These are phyloP conservation scores for Actinostola sp. DNA, from an alignment of 92 coral and sea anemone species.

Conservation along the genomic window DNA sequence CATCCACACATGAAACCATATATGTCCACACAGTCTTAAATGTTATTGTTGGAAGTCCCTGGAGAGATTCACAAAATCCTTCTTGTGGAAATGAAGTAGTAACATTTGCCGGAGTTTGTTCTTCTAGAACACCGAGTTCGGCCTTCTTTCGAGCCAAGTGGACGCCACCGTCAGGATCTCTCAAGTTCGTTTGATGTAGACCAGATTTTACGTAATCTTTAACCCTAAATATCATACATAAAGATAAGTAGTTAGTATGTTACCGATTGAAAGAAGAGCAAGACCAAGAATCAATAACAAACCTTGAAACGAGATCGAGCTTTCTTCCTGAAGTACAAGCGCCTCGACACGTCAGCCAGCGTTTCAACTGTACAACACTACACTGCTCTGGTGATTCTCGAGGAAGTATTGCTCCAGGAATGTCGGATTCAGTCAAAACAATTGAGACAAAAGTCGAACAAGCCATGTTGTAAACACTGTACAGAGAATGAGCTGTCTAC, in stretches of 20 bases:
- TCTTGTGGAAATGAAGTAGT: constrained; percentile 5
- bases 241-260: constrained; percentile 6
- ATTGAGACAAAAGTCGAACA: constrained; percentile 24
- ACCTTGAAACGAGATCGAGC: constrained; percentile 44
- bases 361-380: constrained; percentile 50
- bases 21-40: constrained; percentile 28
- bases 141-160: constrained; percentile 25
- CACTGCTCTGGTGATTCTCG: constrained; percentile 38
- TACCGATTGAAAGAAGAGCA: constrained; percentile 14
- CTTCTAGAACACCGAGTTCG: constrained; percentile 13
- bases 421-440: constrained; percentile 48
- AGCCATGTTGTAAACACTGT: constrained; percentile 24
- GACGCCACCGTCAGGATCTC: constrained; percentile 26
- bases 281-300: constrained; percentile 21
- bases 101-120: background rate
- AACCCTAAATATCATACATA: constrained; percentile 21
- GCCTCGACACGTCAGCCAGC: constrained; percentile 52
- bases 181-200: background rate
- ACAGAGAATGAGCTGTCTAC: constrained; percentile 22
- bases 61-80: constrained; percentile 14
- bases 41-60: constrained; percentile 11
- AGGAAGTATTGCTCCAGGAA: constrained; percentile 45
- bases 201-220: constrained; percentile 32
- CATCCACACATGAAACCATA: constrained; percentile 27
- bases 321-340: constrained; percentile 60